These are phyloP conservation scores for Trisateles emortualis DNA, from an alignment of 2,888 invertebrate species.

Conservation along the genomic window DNA sequence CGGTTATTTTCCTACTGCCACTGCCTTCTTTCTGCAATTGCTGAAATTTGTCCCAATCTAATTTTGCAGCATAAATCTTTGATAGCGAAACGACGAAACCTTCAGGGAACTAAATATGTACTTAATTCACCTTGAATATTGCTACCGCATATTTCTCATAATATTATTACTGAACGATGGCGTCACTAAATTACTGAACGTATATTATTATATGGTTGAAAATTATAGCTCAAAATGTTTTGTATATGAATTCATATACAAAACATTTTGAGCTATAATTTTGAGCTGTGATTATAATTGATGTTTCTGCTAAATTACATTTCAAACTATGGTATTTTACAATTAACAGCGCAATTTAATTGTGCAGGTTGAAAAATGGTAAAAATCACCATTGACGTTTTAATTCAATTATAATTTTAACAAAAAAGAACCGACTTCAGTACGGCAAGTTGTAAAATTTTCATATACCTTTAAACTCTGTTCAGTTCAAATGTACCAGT, in stretches of 20 bases:
- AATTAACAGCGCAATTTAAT: constrained; percentile 15
- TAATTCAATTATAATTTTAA: constrained; percentile 23
- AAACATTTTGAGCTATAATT: too few relatives aligned
- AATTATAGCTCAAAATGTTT: constrained; percentile 25
- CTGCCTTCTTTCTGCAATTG: too few relatives aligned
- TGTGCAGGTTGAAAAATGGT: constrained; percentile 1
- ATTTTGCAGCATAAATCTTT: too few relatives aligned
- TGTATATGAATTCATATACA: constrained; percentile 21
- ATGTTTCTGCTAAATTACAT: constrained; percentile 24
- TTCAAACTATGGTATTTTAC: background rate
- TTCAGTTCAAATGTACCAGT: too few relatives aligned
- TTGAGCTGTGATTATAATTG: constrained; percentile 26
- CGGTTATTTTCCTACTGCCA: too few relatives aligned
- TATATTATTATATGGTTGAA: constrained; percentile 6
- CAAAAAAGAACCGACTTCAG: background rate
- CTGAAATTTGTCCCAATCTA: too few relatives aligned
- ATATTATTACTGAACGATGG: constrained; percentile 1
- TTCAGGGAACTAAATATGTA: background rate
- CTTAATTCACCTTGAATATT: background rate
- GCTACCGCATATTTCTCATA: background rate
- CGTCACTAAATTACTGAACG: background rate
- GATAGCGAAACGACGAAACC: too few relatives aligned
- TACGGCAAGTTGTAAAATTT: too few relatives aligned
- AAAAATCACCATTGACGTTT: background rate
- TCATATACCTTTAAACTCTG: too few relatives aligned